Conservation (phyloP, 2,113 vertebrate species). For the Pyrgilauda ruficollis region DNA sequence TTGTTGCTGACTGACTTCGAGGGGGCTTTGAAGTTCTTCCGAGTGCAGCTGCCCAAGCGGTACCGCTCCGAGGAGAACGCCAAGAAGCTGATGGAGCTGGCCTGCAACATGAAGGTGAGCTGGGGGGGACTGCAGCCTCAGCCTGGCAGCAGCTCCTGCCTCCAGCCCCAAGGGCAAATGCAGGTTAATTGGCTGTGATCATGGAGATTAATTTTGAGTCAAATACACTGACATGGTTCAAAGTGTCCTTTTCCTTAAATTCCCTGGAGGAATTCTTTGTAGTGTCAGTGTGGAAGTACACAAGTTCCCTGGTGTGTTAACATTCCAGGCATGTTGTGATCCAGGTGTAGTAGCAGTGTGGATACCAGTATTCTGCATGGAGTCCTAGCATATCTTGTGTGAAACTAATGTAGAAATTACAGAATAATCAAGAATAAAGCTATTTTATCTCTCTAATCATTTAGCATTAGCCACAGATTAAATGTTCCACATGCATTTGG, state of each 20-base stretch:
- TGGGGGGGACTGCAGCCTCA: not conserved
- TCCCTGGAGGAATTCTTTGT: not conserved
- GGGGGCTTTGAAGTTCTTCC: slow-evolving; percentile 96
- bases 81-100: slow-evolving; percentile 97
- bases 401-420: not conserved
- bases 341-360: not conserved
- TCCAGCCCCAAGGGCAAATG: not conserved
- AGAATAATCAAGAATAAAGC: not conserved
- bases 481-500: not conserved
- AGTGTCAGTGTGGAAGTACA: not conserved
- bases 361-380: not conserved
- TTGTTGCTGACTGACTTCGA: slow-evolving; percentile 94
- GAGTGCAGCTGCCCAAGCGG: slow-evolving; percentile 95
- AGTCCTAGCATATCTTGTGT: not conserved
- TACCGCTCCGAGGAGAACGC: slow-evolving; percentile 98
- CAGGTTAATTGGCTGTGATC: not conserved
- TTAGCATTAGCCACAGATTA: not conserved
- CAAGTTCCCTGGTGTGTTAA: not conserved
- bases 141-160: not conserved
- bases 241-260: not conserved
- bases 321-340: not conserved
- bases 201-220: not conserved
- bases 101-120: slow-evolving; percentile 95
- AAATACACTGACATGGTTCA: not conserved
- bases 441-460: not conserved